Conservation (phyloP, 2,113 vertebrate species). For the Rhea americana region DNA sequence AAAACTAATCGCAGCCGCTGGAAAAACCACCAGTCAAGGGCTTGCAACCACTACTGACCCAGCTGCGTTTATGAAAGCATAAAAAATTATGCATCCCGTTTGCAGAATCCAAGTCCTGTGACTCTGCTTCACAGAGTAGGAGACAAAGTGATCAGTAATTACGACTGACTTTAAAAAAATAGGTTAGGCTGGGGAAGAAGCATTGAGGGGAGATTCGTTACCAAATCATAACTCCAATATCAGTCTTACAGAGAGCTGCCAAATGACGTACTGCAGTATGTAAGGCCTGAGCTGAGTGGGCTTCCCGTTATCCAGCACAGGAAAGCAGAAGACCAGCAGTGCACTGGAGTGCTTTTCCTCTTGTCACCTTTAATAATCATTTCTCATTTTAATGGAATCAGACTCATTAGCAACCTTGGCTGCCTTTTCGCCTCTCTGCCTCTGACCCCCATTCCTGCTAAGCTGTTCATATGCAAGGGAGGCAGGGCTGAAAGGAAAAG, state of each 20-base stretch:
- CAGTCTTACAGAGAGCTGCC: background rate
- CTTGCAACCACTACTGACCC: background rate
- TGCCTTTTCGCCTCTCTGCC: background rate
- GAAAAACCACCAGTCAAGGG: background rate
- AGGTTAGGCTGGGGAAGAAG: background rate
- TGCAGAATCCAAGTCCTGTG: background rate
- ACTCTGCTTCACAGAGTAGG: background rate
- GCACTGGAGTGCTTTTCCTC: background rate
- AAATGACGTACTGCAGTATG: fast-evolving
- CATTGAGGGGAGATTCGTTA: background rate
- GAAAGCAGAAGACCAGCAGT: background rate
- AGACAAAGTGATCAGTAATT: background rate
- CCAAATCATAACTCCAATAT: background rate
- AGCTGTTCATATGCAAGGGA: background rate
- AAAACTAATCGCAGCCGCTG: background rate
- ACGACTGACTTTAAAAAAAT: background rate
- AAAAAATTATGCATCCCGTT: fast-evolving
- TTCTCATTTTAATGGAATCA: background rate
- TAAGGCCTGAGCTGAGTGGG: background rate
- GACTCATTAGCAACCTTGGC: background rate
- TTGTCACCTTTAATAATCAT: background rate
- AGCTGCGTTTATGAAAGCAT: background rate
- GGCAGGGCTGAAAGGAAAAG: fast-evolving
- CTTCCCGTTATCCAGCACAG: background rate
- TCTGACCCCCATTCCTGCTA: background rate